Conservation (phyloP, 92 coral and sea anemone genomes). For the Heteractis magnifica region DNA sequence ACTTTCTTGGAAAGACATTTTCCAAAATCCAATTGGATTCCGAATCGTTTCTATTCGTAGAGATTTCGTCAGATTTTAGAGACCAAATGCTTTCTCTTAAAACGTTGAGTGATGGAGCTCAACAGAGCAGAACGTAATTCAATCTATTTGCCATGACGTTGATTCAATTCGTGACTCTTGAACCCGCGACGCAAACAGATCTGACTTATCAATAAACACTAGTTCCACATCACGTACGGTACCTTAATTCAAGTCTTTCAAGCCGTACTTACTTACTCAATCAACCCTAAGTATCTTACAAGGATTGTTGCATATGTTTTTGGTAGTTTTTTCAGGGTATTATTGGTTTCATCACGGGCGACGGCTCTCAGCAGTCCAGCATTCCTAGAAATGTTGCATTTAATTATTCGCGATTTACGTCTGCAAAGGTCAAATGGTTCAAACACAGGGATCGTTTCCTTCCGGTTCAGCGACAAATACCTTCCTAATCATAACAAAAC, state of each 20-base stretch:
- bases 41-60: constrained; percentile 23
- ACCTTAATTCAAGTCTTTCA: background rate
- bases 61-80: background rate
- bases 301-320: background rate
- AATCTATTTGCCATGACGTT: constrained; percentile 8
- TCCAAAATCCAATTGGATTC: background rate
- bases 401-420: constrained; percentile 24
- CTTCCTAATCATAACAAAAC: constrained; percentile 22
- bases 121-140: constrained; percentile 4
- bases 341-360: background rate
- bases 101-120: background rate
- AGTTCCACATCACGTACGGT: constrained; percentile 4
- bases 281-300: background rate
- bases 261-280: background rate
- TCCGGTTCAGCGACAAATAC: constrained; percentile 34
- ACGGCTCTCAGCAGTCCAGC: constrained; percentile 1
- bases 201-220: background rate
- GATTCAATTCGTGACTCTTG: constrained; percentile 5
- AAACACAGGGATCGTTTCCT: constrained; percentile 31
- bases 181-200: background rate
- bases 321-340: background rate
- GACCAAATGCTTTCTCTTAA: background rate
- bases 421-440: constrained; percentile 30
- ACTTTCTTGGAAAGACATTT: background rate
- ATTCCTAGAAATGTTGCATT: constrained; percentile 17